These are phyloP conservation scores for Zoanthus gigantus DNA, from an alignment of 92 coral and sea anemone genomes.

Conservation along the genomic window DNA sequence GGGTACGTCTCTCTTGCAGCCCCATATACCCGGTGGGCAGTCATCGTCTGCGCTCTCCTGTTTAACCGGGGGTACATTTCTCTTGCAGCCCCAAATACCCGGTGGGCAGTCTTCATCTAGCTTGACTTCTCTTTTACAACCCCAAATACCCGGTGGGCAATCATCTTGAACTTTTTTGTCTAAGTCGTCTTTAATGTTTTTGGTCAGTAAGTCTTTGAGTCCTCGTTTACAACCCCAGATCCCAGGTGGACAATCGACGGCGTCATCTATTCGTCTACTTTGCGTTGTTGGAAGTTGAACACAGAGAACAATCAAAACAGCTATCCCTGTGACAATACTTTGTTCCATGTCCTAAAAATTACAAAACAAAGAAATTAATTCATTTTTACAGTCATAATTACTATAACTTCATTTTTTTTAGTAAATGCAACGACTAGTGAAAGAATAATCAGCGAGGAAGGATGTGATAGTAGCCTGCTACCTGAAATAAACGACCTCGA, in stretches of 20 bases:
- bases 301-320: conserved; percentile 21
- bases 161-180: not conserved
- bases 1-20: conserved; percentile 14
- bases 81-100: conserved; percentile 42
- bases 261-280: not conserved
- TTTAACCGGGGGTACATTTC: conserved; percentile 6
- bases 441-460: too few relatives aligned
- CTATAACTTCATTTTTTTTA: too few relatives aligned
- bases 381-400: too few relatives aligned
- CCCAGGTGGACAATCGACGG: conserved; percentile 33
- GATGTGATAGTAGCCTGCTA: too few relatives aligned
- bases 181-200: not conserved
- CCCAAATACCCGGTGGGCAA: not conserved
- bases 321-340: conserved; percentile 10
- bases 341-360: conserved; percentile 2
- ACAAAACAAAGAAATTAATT: not conserved
- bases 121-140: not conserved
- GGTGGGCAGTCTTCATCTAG: conserved; percentile 30
- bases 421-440: too few relatives aligned
- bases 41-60: not conserved
- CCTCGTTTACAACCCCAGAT: conserved; percentile 45
- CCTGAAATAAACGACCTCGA: too few relatives aligned
- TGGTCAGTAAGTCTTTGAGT: conserved; percentile 2
- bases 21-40: conserved; percentile 44
- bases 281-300: not conserved